Base-by-base conservation (phyloP, 1,140 invertebrate species). In the Bombus vancouverensis region DNA sequence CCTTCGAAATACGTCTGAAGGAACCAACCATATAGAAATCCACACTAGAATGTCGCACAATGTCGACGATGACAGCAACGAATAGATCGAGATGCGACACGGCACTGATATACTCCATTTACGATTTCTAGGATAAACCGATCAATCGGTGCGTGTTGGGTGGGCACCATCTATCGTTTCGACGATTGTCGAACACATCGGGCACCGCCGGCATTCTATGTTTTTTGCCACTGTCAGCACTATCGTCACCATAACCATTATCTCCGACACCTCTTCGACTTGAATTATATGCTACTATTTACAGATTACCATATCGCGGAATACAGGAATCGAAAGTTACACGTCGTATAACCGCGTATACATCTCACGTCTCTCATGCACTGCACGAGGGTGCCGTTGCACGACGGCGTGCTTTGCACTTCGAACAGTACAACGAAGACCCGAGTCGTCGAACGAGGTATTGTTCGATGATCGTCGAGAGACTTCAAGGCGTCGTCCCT, bases 401-500 rank as follows among this genome's bases (percentile, higher is more conserved):
- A 86, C 79, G 86, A 65, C 75, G 82, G 72, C 76, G 83, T 87
- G 84, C 57, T 81, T 75, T 71, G 62, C 84, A 70, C 57, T 80
- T 76, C 75, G 70, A 77, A 77, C 70, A 39, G 57, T 37, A 74
- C 70, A 62, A 77, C 68, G 80, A 77, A 89, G 37, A 72, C 25
- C 28, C 76, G 85, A 81, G 79, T 85, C 84, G 84, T 74, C 79
- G 71, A 53, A 81, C 79, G 78, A 74, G 59, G 32, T 81, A 85
- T 75, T 78, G 88, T 75, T 84, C 81, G 53, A 73, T 57, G 66
- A 72, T 86, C 88, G 82, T 73, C 75, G 82, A 59, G 80, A 87
- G 66, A 90, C 83, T 82, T 90, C 83, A 77, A 90, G 81, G 84
- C 88, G 89, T 91, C 86, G 85, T 87, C 87, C 74, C 81, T 76